These are phyloP conservation scores for Conus betulinus DNA, from an alignment of 1,140 invertebrate genomes.

Conservation along the genomic window DNA sequence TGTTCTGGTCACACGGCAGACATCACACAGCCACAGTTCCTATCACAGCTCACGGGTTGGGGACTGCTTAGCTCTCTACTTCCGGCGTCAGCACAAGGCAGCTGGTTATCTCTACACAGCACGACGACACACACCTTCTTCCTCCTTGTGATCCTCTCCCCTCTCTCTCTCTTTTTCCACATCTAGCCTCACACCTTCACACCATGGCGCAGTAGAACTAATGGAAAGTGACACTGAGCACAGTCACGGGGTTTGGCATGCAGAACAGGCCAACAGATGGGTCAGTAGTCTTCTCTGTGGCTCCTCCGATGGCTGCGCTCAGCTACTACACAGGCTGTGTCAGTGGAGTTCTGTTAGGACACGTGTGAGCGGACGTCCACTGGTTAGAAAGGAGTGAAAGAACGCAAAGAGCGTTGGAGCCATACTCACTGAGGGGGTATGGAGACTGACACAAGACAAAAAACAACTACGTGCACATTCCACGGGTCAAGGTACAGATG, in stretches of 20 bases:
- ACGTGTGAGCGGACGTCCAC: not conserved
- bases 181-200: not conserved
- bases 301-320: not conserved
- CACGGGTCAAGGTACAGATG: slow-evolving; percentile 17
- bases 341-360: not conserved
- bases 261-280: not conserved
- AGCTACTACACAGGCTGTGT: not conserved
- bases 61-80: not conserved
- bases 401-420: not conserved
- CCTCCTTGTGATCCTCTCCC: not conserved
- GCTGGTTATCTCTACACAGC: not conserved
- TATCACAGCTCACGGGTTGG: not conserved
- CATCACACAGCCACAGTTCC: not conserved
- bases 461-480: slow-evolving; percentile 28
- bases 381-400: slow-evolving; percentile 8
- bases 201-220: not conserved
- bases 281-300: not conserved
- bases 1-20: no score
- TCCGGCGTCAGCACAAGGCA: slow-evolving; percentile 3
- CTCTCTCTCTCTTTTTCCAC: not conserved
- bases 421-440: not conserved
- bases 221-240: not conserved
- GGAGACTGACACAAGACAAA: not conserved
- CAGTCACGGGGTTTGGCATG: not conserved
- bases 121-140: not conserved